Percentiles rank a stretch among this genome's conserved stretches.
Evolutionary conservation across 2,888 invertebrate genomes (phyloP).

Genomic region (Drosophila parthenogenetica): DNA sequence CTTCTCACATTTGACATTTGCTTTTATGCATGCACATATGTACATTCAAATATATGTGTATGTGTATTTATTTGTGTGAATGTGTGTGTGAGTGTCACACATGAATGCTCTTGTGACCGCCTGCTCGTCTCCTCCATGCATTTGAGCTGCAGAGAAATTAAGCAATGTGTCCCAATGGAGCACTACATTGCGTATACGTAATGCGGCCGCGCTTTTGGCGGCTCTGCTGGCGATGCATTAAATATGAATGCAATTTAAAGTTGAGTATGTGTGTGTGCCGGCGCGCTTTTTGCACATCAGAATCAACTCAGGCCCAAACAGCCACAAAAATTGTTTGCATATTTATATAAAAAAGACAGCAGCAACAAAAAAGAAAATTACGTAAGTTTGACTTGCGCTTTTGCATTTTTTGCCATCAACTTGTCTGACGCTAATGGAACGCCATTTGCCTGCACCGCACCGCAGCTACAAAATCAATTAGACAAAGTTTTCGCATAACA

Average conservation of each 20-base stretch:
- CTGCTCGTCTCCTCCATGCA: conserved; percentile 39
- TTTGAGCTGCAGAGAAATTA: conserved; percentile 66
- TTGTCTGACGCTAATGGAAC: conserved; percentile 71
- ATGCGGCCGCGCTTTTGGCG: conserved; percentile 65
- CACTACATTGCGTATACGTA: conserved; percentile 76
- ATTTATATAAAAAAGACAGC: conserved; percentile 48
- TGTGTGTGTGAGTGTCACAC: conserved; percentile 61
- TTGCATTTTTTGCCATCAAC: conserved; percentile 24
- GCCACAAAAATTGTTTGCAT: conserved; percentile 69
- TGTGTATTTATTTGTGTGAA: conserved; percentile 22
- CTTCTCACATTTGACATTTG: conserved; percentile 72
- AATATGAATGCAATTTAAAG: conserved; percentile 81
- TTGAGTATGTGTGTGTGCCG: conserved; percentile 27
- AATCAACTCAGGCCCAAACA: conserved; percentile 52
- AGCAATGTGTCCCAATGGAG: conserved; percentile 76
- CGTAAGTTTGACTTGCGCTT: conserved; percentile 55
- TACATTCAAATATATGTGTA: conserved; percentile 19
- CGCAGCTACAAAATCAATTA: conserved; percentile 71
- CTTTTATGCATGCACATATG: conserved; percentile 43
- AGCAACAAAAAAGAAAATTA: conserved; percentile 23
- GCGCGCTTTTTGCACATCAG: conserved; percentile 27
- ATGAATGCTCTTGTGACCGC: conserved; percentile 42
- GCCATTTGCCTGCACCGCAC: conserved; percentile 61
- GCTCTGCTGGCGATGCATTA: conserved; percentile 67
- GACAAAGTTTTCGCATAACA: conserved; percentile 64